These are phyloP conservation scores for Heliangelus exortis DNA, from an alignment of 2,797 vertebrate genomes.

Conservation along the genomic window DNA sequence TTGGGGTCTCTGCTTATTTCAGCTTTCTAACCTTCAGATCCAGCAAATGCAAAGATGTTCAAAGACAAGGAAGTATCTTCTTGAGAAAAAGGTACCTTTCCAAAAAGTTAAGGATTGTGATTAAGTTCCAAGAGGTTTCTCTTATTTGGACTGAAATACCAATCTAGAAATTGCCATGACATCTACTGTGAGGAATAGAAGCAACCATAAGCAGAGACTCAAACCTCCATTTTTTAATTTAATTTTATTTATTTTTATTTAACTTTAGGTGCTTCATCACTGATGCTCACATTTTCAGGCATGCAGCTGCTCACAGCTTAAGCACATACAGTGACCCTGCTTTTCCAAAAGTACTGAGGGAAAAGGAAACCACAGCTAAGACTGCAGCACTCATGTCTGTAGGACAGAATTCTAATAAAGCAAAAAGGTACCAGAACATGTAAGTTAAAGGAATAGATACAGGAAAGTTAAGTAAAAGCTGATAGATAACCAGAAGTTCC, in stretches of 20 bases:
- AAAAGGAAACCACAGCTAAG: background rate
- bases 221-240: background rate
- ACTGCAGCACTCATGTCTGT: background rate
- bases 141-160: background rate
- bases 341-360: background rate
- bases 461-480: background rate
- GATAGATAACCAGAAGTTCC: background rate
- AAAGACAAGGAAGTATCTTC: background rate
- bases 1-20: background rate
- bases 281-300: background rate
- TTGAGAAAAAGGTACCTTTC: background rate
- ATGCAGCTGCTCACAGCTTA: background rate
- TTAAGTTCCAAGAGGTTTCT: background rate
- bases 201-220: background rate
- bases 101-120: background rate
- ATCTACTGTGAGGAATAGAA: background rate
- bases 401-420: background rate
- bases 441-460: background rate
- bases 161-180: background rate
- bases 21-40: background rate
- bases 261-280: background rate
- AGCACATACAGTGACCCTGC: background rate
- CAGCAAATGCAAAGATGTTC: background rate
- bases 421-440: background rate
- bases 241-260: no score